Base-by-base conservation (phyloP, 2,888 invertebrate genomes). In the Laspeyria flexula region DNA sequence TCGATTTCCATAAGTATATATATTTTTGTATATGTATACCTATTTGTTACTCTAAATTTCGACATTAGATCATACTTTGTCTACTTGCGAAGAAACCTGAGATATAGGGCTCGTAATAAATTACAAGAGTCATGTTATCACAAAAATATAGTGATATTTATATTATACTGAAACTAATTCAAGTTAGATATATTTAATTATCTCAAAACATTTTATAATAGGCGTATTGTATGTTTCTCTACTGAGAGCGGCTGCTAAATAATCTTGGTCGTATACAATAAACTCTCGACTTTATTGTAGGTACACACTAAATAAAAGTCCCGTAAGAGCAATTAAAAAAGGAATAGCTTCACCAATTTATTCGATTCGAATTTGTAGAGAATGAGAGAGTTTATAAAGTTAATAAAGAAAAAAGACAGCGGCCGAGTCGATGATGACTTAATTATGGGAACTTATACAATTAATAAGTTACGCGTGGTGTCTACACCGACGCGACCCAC, bases 401-500 rank as follows among this genome's bases (percentile, higher is more conserved):
- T 56, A 51, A 55, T 56, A 65, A 65, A 67, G 58, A 56, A 65
- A 64, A 67, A 67, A 57, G 40, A 43, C 30, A 43, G 12, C 31
- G 48, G 44, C 51, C 52, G 45, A 41, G 43, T 35, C 53, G 56
- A 60, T 69, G 58, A 69, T 69, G 69, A 60, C 69, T 69, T 69
- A 68, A 69, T 69, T 69, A 69, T 69, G 69, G 69, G 69, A 69
- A 69, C 69, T 65, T 65, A 64, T 51, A 69, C 69, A 69, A 69
- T 69, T 68, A 69, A 65, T 52, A 52, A 52, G 51, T 42, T 31
- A 37, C 39, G 35, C n/a, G 42, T 3, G 3, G 30, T 11, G 11
- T 12, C 11, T 6, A 31, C 31, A 13, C 31, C 9, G 31, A 1
- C 15, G 4, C 7, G 9, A 25, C 9, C 5, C 25, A 7, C 7